A percentile compares a stretch with the other conserved stretches of the same genome.
Conservation (phyloP, 2,888 invertebrate species). For the Diplolepis rosae region DNA sequence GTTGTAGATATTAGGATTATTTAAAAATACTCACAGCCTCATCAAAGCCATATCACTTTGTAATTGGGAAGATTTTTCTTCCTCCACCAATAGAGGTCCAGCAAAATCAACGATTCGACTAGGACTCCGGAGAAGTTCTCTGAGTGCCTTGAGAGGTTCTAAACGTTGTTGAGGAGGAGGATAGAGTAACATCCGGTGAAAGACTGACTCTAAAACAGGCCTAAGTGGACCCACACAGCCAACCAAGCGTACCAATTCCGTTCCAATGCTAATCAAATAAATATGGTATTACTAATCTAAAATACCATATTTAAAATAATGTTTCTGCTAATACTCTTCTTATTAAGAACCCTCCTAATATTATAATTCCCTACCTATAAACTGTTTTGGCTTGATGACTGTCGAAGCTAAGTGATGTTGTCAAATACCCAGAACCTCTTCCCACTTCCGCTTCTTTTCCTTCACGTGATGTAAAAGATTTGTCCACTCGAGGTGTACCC, state of each 20-base stretch:
- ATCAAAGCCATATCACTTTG: constrained; percentile 88
- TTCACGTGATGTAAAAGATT: constrained; percentile 83
- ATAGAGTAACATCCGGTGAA: constrained; percentile 93
- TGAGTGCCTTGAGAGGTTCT: constrained; percentile 88
- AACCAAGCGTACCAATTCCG: constrained; percentile 90
- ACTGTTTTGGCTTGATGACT: constrained; percentile 92
- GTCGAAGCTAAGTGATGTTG: constrained; percentile 85
- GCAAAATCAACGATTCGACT: constrained; percentile 85
- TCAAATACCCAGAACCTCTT: constrained; percentile 81
- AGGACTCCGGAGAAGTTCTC: constrained; percentile 87
- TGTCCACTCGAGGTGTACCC: constrained; percentile 90
- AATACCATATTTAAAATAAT: background rate
- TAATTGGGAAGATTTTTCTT: constrained; percentile 78
- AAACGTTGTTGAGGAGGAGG: constrained; percentile 90
- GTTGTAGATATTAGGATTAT: background rate
- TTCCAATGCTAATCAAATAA: constrained; percentile 83
- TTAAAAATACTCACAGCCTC: constrained; percentile 79
- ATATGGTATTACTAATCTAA: background rate
- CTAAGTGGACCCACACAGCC: constrained; percentile 90
- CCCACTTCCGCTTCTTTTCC: constrained; percentile 75
- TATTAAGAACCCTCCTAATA: background rate
- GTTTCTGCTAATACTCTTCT: too few relatives aligned
- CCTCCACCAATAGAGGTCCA: constrained; percentile 77
- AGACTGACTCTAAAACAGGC: constrained; percentile 93
- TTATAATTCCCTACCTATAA: constrained; percentile 79